Conservation (phyloP, 2,888 invertebrate species). For the Lasioglossum oenotherae region DNA sequence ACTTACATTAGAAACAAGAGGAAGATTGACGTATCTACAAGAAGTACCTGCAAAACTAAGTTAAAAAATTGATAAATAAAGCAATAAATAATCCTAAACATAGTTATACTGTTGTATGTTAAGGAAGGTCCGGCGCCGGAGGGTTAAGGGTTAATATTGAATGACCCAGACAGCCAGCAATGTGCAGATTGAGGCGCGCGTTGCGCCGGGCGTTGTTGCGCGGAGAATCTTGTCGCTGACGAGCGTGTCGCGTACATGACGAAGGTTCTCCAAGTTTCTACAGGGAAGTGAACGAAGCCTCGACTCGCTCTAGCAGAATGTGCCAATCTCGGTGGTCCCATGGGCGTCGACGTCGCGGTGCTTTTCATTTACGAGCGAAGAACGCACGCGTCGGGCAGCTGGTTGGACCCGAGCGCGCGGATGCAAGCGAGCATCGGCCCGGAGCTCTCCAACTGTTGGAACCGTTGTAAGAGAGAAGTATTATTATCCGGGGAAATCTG, state of each 20-base stretch:
- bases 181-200: conserved; percentile 16
- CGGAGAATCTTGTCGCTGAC: conserved; percentile 40
- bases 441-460: conserved; percentile 59
- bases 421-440: conserved; percentile 67
- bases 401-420: conserved; percentile 38
- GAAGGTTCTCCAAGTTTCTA: conserved; percentile 54
- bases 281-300: conserved; percentile 37
- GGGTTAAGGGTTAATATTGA: background rate
- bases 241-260: conserved; percentile 69
- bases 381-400: conserved; percentile 51
- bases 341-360: conserved; percentile 64
- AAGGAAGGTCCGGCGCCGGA: background rate
- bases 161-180: background rate
- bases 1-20: too few species aligned
- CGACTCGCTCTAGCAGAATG: conserved; percentile 54
- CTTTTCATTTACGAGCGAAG: conserved; percentile 75
- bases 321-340: conserved; percentile 71
- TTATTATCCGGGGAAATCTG: conserved; percentile 87
- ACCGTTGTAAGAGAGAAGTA: conserved; percentile 84
- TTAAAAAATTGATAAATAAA: too few species aligned
- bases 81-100: too few species aligned
- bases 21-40: too few species aligned
- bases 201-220: background rate
- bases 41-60: too few species aligned
- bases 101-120: background rate